Evolutionary conservation across 2,888 invertebrate species (phyloP).

Genomic region (Nudaria mundana): DNA sequence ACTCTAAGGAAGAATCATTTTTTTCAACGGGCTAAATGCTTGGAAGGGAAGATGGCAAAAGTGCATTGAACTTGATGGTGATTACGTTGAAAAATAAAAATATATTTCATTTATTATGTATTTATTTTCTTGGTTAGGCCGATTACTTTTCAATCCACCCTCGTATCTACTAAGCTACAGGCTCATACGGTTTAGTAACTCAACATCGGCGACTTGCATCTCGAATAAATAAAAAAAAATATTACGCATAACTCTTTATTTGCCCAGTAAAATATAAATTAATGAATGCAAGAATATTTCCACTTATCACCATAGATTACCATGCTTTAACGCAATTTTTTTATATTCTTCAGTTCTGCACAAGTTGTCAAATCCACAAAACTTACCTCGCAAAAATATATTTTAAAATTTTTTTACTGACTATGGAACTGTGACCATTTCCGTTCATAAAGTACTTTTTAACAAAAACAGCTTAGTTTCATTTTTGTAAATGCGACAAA

Average conservation of each 20-base stretch:
- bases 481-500: constrained; percentile 39
- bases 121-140: no score
- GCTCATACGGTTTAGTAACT: no score
- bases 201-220: no score
- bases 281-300: constrained; percentile 74
- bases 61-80: no score
- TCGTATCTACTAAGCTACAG: no score
- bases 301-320: constrained; percentile 56
- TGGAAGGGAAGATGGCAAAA: no score
- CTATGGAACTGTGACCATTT: constrained; percentile 69
- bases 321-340: constrained; percentile 46
- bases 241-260: constrained; percentile 77
- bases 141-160: no score
- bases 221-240: no score
- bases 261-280: constrained; percentile 79
- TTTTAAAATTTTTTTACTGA: constrained; percentile 61
- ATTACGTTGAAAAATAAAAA: no score
- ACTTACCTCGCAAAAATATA: constrained; percentile 74
- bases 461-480: constrained; percentile 35
- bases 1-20: no score
- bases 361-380: constrained; percentile 60
- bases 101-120: no score
- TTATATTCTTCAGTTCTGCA: constrained; percentile 33
- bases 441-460: constrained; percentile 6
- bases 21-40: no score